Evolutionary conservation across 2,888 invertebrate species (phyloP).

Genomic region (Abrostola tripartita): DNA sequence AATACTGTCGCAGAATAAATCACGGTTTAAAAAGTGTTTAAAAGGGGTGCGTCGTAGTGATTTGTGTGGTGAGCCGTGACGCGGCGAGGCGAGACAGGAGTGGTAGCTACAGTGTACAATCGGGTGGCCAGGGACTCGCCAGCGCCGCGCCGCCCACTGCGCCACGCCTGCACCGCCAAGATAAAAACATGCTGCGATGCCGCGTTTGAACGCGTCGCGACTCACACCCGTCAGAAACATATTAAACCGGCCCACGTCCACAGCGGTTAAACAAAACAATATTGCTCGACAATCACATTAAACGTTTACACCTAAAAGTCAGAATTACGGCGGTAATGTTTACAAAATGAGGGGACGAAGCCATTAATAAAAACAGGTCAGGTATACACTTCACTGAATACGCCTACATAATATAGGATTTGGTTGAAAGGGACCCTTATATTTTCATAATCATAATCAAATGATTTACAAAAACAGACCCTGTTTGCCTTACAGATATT

Average conservation of each 20-base stretch:
- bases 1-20: constrained; percentile 79
- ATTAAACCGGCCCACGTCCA: constrained; percentile 39
- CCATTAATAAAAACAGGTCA: constrained; percentile 54
- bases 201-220: constrained; percentile 38
- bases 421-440: constrained; percentile 43
- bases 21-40: constrained; percentile 77
- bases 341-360: constrained; percentile 49
- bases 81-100: constrained; percentile 43
- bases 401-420: constrained; percentile 44
- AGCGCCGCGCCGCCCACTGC: constrained; percentile 27
- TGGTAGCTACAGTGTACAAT: constrained; percentile 39
- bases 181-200: constrained; percentile 65
- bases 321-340: constrained; percentile 49
- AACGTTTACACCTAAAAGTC: constrained; percentile 44
- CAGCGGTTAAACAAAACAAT: constrained; percentile 35
- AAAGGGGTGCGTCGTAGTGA: constrained; percentile 75
- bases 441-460: constrained; percentile 45
- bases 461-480: constrained; percentile 49
- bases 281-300: constrained; percentile 44
- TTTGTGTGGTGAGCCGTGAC: constrained; percentile 72
- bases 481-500: constrained; percentile 16
- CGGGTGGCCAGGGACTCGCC: constrained; percentile 21
- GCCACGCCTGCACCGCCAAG: constrained; percentile 65
- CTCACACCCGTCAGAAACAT: constrained; percentile 39
- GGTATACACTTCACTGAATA: constrained; percentile 41